Percentiles rank a stretch among this genome's conserved stretches.
Conservation (phyloP, 2,113 vertebrate genomes). For the Poecile atricapillus region DNA sequence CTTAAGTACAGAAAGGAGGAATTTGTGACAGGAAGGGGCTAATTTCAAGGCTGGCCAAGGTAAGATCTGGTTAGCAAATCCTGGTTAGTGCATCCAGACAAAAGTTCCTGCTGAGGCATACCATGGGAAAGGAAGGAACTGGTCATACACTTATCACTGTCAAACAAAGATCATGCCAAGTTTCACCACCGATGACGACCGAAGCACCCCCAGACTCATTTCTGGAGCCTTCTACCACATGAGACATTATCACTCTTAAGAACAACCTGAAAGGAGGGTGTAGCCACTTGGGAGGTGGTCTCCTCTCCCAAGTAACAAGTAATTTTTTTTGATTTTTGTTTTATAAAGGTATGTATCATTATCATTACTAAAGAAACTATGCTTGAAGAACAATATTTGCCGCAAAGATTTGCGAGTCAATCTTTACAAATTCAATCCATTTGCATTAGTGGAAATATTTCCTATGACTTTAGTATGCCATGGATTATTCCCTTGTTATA, state of each 20-base stretch:
- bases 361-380: neutral
- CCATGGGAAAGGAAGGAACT: neutral
- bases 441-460: neutral
- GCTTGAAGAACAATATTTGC: neutral
- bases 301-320: neutral
- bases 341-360: neutral
- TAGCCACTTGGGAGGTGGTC: neutral
- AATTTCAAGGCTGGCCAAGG: neutral
- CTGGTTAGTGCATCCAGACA: neutral
- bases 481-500: neutral
- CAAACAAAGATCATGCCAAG: neutral
- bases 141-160: neutral
- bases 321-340: neutral
- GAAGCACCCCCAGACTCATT: neutral
- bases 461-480: neutral
- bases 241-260: neutral
- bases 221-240: neutral
- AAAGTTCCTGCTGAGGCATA: fast-evolving
- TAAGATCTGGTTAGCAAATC: neutral
- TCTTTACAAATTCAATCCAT: neutral
- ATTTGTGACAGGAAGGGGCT: fast-evolving
- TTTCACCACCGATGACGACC: fast-evolving
- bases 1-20: neutral
- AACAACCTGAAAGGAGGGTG: neutral
- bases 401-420: neutral